Conservation (phyloP, 92 coral and sea anemone species). For the Scolanthus callimorphus region DNA sequence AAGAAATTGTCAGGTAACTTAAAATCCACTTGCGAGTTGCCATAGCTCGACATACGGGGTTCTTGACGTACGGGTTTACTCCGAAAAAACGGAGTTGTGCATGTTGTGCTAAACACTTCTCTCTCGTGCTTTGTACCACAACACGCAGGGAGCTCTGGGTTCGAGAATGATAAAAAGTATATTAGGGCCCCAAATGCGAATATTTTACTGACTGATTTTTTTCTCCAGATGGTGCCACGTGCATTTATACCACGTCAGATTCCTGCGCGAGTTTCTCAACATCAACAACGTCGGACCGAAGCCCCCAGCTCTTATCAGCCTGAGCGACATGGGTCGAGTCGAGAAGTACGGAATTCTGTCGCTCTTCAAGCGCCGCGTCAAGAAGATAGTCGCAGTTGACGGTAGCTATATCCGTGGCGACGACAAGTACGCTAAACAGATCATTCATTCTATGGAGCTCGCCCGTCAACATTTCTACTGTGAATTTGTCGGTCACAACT, state of each 20-base stretch:
- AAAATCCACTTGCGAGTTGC: too few relatives aligned
- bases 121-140: background rate
- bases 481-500: constrained; percentile 70
- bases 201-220: too few relatives aligned
- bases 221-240: constrained; percentile 74
- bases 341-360: constrained; percentile 80
- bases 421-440: constrained; percentile 46
- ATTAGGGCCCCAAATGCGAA: too few relatives aligned
- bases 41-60: too few relatives aligned
- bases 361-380: constrained; percentile 64
- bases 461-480: constrained; percentile 65
- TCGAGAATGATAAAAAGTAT: too few relatives aligned
- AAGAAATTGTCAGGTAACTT: constrained; percentile 45
- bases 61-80: too few relatives aligned
- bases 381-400: constrained; percentile 68
- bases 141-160: background rate
- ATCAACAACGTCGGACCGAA: constrained; percentile 74
- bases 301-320: constrained; percentile 73
- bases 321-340: constrained; percentile 84
- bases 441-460: constrained; percentile 58
- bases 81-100: background rate
- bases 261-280: constrained; percentile 63
- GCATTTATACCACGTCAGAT: constrained; percentile 76
- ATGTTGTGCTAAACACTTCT: background rate
- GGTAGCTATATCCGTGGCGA: constrained; percentile 62